phyloP scores from a whole-genome alignment of 2,113 vertebrate genomes.

The Chloebia gouldiae region DNA sequence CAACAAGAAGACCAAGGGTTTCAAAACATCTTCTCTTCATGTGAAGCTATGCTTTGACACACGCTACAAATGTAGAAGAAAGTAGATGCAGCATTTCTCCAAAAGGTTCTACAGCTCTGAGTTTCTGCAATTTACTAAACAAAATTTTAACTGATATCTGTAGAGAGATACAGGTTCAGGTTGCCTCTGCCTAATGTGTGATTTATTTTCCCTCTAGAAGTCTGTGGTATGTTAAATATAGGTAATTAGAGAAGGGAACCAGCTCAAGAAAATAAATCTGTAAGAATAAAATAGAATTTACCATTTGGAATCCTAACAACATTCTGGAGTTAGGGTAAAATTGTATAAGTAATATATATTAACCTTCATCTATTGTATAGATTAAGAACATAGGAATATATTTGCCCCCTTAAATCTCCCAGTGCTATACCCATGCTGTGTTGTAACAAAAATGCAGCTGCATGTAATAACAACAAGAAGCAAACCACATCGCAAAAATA shows the following conservation, averaged over 20 bases:
- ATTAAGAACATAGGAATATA: neutral
- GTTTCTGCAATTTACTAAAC: neutral
- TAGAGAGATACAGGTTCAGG: neutral
- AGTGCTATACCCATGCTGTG: neutral
- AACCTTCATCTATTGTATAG: neutral
- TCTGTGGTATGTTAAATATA: neutral
- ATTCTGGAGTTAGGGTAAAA: neutral
- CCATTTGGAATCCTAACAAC: neutral
- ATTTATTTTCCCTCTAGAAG: neutral
- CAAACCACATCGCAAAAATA: neutral
- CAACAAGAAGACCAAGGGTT: neutral
- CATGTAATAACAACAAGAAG: neutral
- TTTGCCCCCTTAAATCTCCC: neutral
- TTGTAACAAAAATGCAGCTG: neutral
- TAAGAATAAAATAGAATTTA: neutral
- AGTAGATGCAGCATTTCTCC: neutral
- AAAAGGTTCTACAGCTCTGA: neutral
- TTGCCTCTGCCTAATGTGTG: neutral
- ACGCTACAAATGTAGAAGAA: neutral
- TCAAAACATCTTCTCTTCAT: neutral
- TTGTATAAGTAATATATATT: neutral
- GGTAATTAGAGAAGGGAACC: neutral
- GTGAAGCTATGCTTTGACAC: neutral
- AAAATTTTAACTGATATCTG: neutral
- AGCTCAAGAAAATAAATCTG: neutral